Evolutionary conservation across 2,113 vertebrate species (phyloP).

Genomic region (Muntiacus muntjak): DNA sequence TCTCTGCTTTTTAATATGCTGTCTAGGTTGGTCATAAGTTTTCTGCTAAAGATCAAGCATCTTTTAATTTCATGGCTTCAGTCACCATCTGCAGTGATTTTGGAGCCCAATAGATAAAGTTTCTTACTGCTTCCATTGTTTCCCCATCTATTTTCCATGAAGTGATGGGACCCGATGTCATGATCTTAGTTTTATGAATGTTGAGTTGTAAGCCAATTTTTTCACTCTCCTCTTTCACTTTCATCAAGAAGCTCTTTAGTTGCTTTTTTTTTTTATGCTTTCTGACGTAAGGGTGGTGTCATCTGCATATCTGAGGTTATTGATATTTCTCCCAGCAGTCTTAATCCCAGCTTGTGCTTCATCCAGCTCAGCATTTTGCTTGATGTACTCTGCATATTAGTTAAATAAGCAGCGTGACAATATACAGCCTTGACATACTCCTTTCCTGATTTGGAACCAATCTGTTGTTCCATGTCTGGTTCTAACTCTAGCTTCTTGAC

Average conservation of each 20-base stretch:
- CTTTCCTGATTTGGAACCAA: neutral
- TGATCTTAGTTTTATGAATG: neutral
- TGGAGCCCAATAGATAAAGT: neutral
- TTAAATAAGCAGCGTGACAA: neutral
- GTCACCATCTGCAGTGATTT: neutral
- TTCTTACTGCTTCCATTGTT: neutral
- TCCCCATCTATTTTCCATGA: neutral
- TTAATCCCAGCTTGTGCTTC: neutral
- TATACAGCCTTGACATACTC: neutral
- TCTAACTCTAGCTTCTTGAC: neutral
- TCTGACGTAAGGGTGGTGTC: neutral
- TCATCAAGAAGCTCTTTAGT: neutral
- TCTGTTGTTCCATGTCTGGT: neutral
- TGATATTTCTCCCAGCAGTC: neutral
- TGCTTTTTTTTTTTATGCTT: neutral
- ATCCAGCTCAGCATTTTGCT: fast-evolving
- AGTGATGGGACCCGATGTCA: neutral
- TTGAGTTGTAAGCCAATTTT: neutral
- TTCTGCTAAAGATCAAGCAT: neutral
- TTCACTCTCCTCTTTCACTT: neutral
- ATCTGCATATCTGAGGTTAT: neutral
- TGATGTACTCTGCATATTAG: neutral
- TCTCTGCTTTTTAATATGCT: neutral
- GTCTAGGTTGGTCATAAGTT: neutral
- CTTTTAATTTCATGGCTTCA: neutral